Conservation (phyloP, 2,113 vertebrate species). For the Oenanthe melanoleuca region DNA sequence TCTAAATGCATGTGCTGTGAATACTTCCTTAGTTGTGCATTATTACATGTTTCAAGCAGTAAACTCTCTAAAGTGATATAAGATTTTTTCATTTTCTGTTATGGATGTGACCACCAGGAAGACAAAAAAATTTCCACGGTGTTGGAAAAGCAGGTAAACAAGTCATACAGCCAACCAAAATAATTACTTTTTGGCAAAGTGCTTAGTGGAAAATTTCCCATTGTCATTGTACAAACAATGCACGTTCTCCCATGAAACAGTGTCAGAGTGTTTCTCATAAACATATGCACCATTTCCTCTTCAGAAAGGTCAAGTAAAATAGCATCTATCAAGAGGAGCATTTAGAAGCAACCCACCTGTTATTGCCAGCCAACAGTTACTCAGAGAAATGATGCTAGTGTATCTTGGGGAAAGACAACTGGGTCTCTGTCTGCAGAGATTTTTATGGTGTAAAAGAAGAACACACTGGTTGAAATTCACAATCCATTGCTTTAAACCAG, state of each 20-base stretch:
- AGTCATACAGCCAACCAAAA: constrained; percentile 39
- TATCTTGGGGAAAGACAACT: constrained; percentile 46
- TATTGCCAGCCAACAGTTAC: constrained; percentile 48
- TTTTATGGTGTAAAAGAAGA: constrained; percentile 10
- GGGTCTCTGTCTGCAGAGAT: constrained; percentile 32
- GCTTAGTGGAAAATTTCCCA: constrained; percentile 56
- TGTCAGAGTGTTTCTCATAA: constrained; percentile 61
- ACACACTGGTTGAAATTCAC: constrained; percentile 38
- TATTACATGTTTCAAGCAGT: background rate
- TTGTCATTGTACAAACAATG: constrained; percentile 66
- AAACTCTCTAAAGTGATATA: background rate
- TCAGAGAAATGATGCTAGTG: constrained; percentile 31
- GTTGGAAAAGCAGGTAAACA: constrained; percentile 36
- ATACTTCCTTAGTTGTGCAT: background rate
- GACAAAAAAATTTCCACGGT: background rate
- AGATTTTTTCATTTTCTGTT: constrained; percentile 17
- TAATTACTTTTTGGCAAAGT: constrained; percentile 51
- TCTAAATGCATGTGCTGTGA: background rate
- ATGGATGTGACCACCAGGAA: background rate
- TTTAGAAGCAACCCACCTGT: constrained; percentile 59
- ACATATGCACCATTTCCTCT: constrained; percentile 61
- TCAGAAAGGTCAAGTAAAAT: constrained; percentile 68
- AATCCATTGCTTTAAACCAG: constrained; percentile 45
- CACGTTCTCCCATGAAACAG: constrained; percentile 51
- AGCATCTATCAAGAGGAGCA: constrained; percentile 63